Percentiles rank a stretch among this genome's conserved stretches.
Conservation (phyloP, 2,888 invertebrate species). For the Hydrotaea cyrtoneurina region DNA sequence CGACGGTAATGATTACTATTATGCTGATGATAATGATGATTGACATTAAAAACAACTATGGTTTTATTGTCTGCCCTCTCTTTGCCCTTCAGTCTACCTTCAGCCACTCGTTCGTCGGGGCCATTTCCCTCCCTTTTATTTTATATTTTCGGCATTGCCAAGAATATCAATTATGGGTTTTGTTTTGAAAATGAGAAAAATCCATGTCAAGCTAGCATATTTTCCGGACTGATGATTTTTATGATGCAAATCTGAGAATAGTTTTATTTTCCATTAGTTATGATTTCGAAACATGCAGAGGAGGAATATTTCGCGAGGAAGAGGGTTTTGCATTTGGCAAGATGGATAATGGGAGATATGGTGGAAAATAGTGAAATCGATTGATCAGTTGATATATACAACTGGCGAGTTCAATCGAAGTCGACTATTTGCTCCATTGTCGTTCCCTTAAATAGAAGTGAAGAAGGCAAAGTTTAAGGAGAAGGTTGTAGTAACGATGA, state of each 20-base stretch:
- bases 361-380: too few relatives aligned
- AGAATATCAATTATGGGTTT: slow-evolving; percentile 54
- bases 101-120: not conserved
- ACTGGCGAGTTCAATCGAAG: too few relatives aligned
- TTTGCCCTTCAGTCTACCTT: too few relatives aligned
- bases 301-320: not conserved
- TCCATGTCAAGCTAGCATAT: slow-evolving; percentile 60
- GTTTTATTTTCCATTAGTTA: slow-evolving; percentile 29
- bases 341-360: too few relatives aligned
- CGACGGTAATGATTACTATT: slow-evolving; percentile 14
- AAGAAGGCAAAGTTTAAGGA: too few relatives aligned
- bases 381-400: too few relatives aligned
- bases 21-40: slow-evolving; percentile 55
- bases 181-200: slow-evolving; percentile 20
- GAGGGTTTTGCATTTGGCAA: not conserved
- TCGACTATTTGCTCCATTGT: too few relatives aligned
- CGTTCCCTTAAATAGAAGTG: too few relatives aligned
- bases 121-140: too few relatives aligned
- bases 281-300: slow-evolving; percentile 35
- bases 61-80: not conserved
- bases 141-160: not conserved
- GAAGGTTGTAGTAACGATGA: too few relatives aligned
- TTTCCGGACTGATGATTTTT: slow-evolving; percentile 55
- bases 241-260: not conserved
- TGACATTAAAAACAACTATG: slow-evolving; percentile 43